phyloP scores from a whole-genome alignment of 2,888 invertebrate species.

The Drosophila silvestris region DNA sequence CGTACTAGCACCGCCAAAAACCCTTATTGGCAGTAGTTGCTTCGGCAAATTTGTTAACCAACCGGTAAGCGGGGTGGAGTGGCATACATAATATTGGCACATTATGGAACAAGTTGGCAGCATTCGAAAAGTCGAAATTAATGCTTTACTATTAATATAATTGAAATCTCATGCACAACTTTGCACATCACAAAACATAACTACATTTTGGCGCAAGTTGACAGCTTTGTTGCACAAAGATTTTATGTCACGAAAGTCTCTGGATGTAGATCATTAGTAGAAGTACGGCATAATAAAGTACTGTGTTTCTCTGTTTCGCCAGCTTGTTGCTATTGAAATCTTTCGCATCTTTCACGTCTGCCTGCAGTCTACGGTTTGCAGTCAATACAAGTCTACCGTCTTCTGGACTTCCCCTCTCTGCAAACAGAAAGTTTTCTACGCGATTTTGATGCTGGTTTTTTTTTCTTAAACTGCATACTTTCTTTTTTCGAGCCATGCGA shows the following conservation, averaged over 20 bases:
- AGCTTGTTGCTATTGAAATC: not conserved
- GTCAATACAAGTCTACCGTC: constrained; percentile 14
- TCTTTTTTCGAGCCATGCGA: constrained; percentile 66
- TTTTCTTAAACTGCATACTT: constrained; percentile 46
- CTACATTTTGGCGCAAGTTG: not conserved
- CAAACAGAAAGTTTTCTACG: constrained; percentile 63
- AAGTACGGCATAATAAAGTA: not conserved
- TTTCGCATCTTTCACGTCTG: constrained; percentile 25
- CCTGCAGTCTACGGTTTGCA: constrained; percentile 26
- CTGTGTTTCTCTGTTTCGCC: not conserved
- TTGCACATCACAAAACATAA: not conserved
- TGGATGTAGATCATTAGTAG: not conserved
- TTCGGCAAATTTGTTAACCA: not conserved
- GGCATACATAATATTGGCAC: constrained; percentile 9
- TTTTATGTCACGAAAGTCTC: not conserved
- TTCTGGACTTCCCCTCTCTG: constrained; percentile 1
- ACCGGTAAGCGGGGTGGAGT: not conserved
- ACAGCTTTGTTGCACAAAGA: not conserved
- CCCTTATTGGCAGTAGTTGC: not conserved
- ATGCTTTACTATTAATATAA: not conserved
- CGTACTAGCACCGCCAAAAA: constrained; percentile 10
- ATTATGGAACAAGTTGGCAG: constrained; percentile 31
- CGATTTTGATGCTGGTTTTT: constrained; percentile 6
- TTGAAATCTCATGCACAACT: not conserved
- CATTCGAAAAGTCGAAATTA: not conserved